Conservation (phyloP, 2,888 invertebrate species). For the Nomada fabriciana region DNA sequence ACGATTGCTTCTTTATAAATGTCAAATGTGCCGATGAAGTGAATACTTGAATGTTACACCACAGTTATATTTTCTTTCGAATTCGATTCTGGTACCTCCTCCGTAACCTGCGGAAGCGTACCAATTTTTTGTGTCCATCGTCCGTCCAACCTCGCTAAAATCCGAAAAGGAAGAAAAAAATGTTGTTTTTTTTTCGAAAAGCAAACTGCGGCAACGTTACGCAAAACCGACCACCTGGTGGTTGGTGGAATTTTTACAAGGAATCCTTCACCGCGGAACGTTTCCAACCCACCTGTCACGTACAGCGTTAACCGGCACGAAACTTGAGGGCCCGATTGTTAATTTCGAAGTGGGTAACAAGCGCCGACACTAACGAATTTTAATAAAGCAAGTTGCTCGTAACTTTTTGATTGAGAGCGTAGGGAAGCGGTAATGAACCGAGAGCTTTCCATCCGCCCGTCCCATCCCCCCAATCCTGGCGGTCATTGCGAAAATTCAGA, state of each 20-base stretch:
- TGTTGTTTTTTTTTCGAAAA: neutral
- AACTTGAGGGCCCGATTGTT: constrained; percentile 33
- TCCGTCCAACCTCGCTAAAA: too few species aligned
- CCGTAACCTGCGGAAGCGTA: too few species aligned
- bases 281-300: constrained; percentile 13
- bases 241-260: constrained; percentile 4
- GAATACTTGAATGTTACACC: too few species aligned
- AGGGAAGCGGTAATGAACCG: constrained; percentile 33
- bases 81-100: too few species aligned
- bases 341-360: constrained; percentile 26
- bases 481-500: constrained; percentile 38
- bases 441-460: neutral
- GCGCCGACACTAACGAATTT: constrained; percentile 34
- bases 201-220: neutral
- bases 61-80: too few species aligned
- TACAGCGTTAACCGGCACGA: constrained; percentile 18
- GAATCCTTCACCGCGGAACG: neutral
- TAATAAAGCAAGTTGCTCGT: constrained; percentile 35
- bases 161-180: neutral
- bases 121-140: too few species aligned
- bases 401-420: constrained; percentile 41
- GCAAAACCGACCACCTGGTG: neutral
- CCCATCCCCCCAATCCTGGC: neutral
- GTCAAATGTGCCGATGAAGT: too few species aligned
- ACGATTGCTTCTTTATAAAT: too few species aligned